Percentiles rank a stretch among this genome's conserved stretches.
Evolutionary conservation across 35 echinoderm and acorn worm genomes (phyloP).

Genomic region (Diadema setosum): DNA sequence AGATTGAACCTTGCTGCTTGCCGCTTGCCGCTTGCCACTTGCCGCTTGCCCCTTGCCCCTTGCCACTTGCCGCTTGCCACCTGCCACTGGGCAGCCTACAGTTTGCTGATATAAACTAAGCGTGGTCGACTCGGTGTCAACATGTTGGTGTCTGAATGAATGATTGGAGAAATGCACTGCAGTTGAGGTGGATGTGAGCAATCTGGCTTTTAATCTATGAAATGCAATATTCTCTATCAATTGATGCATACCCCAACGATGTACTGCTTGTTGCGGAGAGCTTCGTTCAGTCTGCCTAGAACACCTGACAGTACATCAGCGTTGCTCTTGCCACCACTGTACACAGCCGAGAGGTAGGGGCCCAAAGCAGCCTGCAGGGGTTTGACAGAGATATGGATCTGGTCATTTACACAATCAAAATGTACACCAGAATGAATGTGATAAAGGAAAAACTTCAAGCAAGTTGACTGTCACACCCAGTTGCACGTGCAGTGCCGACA

Average conservation of each 20-base stretch:
- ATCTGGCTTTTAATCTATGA: background rate
- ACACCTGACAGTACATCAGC: background rate
- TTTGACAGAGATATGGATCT: too few species aligned
- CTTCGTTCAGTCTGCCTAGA: conserved; percentile 28
- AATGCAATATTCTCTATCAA: background rate
- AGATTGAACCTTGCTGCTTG: background rate
- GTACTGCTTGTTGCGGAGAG: conserved; percentile 29
- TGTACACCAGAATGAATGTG: too few species aligned
- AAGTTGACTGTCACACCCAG: too few species aligned
- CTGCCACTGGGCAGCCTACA: background rate
- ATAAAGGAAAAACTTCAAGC: too few species aligned
- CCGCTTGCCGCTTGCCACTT: background rate
- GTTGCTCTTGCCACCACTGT: conserved; percentile 54
- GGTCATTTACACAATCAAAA: too few species aligned
- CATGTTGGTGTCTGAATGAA: too few species aligned
- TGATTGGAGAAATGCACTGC: too few species aligned
- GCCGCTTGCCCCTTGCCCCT: background rate
- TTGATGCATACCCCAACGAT: conserved; percentile 42
- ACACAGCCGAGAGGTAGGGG: conserved; percentile 34
- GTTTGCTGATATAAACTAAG: background rate
- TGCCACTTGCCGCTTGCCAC: background rate
- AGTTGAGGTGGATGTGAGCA: too few species aligned
- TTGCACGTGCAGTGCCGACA: too few species aligned
- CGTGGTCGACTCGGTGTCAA: too few species aligned
- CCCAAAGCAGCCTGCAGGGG: conserved; percentile 46